Base-by-base conservation (phyloP, 2,113 vertebrate species). In the Xenus cinereus region DNA sequence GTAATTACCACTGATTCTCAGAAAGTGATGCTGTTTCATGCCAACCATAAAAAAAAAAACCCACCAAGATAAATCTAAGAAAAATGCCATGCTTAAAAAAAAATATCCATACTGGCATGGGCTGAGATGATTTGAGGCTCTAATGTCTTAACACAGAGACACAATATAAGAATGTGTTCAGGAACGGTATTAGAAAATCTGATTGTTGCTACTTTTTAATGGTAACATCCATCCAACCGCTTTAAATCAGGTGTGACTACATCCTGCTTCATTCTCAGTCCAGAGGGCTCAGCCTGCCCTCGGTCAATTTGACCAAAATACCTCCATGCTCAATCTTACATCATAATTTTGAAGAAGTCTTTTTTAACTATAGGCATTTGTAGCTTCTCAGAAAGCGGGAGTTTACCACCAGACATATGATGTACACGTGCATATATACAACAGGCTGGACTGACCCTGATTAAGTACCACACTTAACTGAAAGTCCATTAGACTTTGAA, bases 1-100 rank as follows among this genome's bases (percentile, higher is more conserved):
- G 1, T 30, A 96, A 97, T 95, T 90, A 94, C 10, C 32, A 59
- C 64, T 23, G 67, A 91, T 92, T 90, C 93, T 88, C 19, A 35
- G 71, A 59, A 82, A 72, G 18, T 16, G 69, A 46, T 74, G 64
- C 14, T 54, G 46, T 56, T 63, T 15, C 63, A 71, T 74, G 9
- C 50, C 92, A 79, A 37, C 60, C 59, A 62, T 66, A 68, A 87
- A 33, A 33, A 71, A 85, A 32, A 30, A 7, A 69, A 48, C 16
- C 16, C 18, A 9, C 20, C 54, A 41, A 84, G 69, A 78, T 14
- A 33, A 14, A 71, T 33, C 56, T 14, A 45, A 21, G 67, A 88
- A 78, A 96, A 81, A 93, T 81, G n/a, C 57, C 72, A 14, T 66
- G 54, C 18, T 83, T 68, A 0, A 4, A 59, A 53, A 68, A 62